Evolutionary conservation across 2,797 vertebrate genomes (phyloP), one percentile per base, ranked within the genome.

Genomic region (Syndactyla subalaris): DNA sequence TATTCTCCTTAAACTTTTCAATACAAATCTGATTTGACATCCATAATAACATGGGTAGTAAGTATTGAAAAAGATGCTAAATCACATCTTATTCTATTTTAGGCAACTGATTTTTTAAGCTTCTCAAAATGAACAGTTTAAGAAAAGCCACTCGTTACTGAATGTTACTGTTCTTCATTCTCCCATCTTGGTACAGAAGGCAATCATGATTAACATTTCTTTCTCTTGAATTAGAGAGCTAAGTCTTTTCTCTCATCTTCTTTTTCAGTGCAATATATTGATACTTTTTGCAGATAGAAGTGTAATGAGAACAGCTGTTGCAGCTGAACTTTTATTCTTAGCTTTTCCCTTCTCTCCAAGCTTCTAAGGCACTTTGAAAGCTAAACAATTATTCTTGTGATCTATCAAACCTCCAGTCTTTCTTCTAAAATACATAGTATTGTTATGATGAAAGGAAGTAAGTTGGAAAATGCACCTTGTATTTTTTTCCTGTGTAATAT

Each of bases 281-380:
- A 62, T 49, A 62, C 23, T 34, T 92, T 71, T 51, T 55, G n/a
- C 46, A 90, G 70, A 72, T 1, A 93, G 48, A 80, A 89, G 38
- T 38, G 39, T 74, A 80, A 89, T 46, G 52, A 93, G 78, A 89
- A 70, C 87, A 92, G n/a, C 39, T 72, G 36, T 81, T 94, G 65
- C 34, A 75, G 34, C 26, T 74, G 20, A 96, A 94, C 62, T 91
- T 89, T 78, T 68, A 89, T 71, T 93, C 70, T 76, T 77, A 68
- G 36, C 4, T 68, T 78, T 6, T 62, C 46, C 27, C 14, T 66
- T 87, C 41, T 58, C 58, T 72, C 29, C 41, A 80, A 65, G 30
- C 20, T 74, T 85, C 78, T 90, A 91, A 85, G 9, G 11, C 57
- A 72, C 51, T 92, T 89, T 34, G 65, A 93, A 95, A 88, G 48